phyloP scores from a whole-genome alignment of 2,888 invertebrate genomes.

The Dichetophora obliterata region DNA sequence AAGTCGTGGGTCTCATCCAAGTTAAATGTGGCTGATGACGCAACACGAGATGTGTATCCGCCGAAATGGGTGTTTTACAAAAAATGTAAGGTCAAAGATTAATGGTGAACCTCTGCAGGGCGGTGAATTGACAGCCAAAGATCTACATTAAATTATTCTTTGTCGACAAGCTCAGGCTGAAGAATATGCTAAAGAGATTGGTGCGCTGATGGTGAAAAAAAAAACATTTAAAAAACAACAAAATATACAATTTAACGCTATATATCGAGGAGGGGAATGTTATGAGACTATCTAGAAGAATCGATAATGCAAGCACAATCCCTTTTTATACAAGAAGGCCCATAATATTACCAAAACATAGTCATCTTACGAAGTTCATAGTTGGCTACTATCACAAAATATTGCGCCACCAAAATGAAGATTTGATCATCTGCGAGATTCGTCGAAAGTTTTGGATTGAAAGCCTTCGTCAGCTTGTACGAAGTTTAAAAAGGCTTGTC shows the following conservation, averaged over 20 bases:
- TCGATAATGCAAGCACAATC: conserved; percentile 41
- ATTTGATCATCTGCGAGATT: conserved; percentile 40
- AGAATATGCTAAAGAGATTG: too few species aligned
- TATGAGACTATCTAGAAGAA: conserved; percentile 25
- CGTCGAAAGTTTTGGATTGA: conserved; percentile 40
- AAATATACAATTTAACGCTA: not conserved
- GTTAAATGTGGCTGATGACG: too few species aligned
- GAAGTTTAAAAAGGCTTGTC: conserved; percentile 30
- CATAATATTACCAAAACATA: conserved; percentile 43
- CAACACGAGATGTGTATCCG: too few species aligned
- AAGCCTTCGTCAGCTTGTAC: conserved; percentile 36
- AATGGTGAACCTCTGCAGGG: too few species aligned
- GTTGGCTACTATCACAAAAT: conserved; percentile 27
- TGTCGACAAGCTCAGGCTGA: too few species aligned
- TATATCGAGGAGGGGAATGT: not conserved
- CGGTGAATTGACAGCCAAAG: too few species aligned
- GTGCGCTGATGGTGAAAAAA: too few species aligned
- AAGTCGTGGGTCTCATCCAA: too few species aligned
- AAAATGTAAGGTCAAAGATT: too few species aligned
- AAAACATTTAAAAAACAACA: too few species aligned
- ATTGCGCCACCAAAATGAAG: conserved; percentile 44
- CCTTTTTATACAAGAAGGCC: conserved; percentile 36
- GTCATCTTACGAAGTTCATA: conserved; percentile 38
- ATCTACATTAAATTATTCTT: too few species aligned
- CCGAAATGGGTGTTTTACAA: too few species aligned